Base-by-base conservation (phyloP, 2,113 vertebrate genomes). In the Ceuthmochares aereus region DNA sequence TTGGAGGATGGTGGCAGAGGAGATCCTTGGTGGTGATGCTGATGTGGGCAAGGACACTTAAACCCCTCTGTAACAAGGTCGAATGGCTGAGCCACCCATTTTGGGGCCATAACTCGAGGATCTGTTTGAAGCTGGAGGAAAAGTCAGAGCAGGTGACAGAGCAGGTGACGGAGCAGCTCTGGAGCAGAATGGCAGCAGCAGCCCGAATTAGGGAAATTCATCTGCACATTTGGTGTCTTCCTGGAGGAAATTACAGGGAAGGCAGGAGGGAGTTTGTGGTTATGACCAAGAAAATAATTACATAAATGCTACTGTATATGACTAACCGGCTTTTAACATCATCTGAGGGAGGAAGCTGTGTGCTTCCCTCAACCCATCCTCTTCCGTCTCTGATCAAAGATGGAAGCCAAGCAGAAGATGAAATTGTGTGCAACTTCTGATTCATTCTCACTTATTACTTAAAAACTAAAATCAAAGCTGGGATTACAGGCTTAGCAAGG, bases 401-500 rank as follows among this genome's bases (percentile, higher is more conserved):
- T 95, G 84, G 94, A 89, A 94, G 45, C 47, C 73, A 96, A 94
- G 76, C 76, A 94, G 87, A 94, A 92, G 84, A 82, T 0, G 1
- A 94, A 93, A 93, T 89, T 79, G 59, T 2, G 13, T 93, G 69
- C 77, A 62, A 64, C 86, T 94, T 93, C 66, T 43, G 13, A 89
- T 84, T 96, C 52, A 64, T 92, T 95, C 84, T 93, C 62, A 43
- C 40, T 95, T 73, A 84, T 93, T 74, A 62, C 62, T 87, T 84
- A 89, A 75, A 37, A 85, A 66, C 37, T 43, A 64, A 77, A n/a
- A 66, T 86, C 69, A 91, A 95, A 95, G 69, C 84, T 89, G 42
- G 73, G 81, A 93, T 96, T 96, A 96, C 77, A 93, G 84, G 89
- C 70, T 96, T 95, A 95, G 89, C 62, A 73, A 94, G 78, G 36